A percentile compares a stretch with the other conserved stretches of the same genome.
Evolutionary conservation across 2,797 vertebrate species (phyloP).

Genomic region (Euphonia xanthogaster): DNA sequence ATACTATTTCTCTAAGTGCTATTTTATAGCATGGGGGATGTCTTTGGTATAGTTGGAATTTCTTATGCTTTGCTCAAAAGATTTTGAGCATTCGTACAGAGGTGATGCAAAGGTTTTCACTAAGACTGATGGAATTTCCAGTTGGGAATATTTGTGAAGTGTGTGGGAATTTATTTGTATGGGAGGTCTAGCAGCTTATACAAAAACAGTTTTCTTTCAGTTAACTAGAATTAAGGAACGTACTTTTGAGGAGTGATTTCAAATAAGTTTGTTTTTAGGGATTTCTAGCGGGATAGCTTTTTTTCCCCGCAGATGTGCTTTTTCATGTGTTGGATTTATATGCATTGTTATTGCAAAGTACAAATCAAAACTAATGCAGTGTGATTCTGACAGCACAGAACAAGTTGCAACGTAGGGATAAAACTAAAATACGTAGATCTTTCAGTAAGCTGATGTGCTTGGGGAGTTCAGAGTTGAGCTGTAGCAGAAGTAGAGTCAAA

Average conservation of each 20-base stretch:
- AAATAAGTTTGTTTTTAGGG: conserved; percentile 41
- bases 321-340: conserved; percentile 35
- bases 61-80: not conserved
- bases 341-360: conserved; percentile 36
- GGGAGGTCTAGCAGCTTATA: not conserved
- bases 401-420: not conserved
- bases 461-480: not conserved
- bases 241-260: conserved; percentile 27
- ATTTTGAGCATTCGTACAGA: not conserved
- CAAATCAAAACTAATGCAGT: conserved; percentile 54
- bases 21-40: not conserved
- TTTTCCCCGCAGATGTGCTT: conserved; percentile 12
- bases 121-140: not conserved
- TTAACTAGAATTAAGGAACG: not conserved
- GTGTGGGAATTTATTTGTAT: not conserved
- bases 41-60: not conserved
- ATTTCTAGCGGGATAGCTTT: conserved; percentile 50
- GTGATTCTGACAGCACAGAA: not conserved
- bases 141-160: not conserved
- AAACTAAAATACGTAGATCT: not conserved
- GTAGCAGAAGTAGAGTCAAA: not conserved
- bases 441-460: not conserved
- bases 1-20: not conserved
- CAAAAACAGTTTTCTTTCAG: conserved; percentile 8
- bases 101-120: not conserved